Evolutionary conservation across 2,797 vertebrate genomes (phyloP).

Genomic region (Platyrinchus mystaceus): DNA sequence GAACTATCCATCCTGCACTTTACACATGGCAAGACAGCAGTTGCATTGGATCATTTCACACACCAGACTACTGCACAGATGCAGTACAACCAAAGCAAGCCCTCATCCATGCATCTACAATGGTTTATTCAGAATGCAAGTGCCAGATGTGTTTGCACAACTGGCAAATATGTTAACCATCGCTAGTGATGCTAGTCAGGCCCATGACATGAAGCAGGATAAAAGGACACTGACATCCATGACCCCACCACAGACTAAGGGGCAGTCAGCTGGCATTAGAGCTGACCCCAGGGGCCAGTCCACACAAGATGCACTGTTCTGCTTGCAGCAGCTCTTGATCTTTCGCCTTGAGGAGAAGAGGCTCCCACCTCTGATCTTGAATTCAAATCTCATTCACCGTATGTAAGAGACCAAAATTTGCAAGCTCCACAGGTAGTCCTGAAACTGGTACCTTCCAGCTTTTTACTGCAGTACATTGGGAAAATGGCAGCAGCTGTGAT

Average conservation of each 20-base stretch:
- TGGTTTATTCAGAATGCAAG: background rate
- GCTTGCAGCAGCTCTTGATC: background rate
- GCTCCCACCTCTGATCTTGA: background rate
- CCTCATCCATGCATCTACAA: background rate
- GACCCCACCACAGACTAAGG: background rate
- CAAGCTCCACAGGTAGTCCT: background rate
- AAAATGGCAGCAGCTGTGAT: background rate
- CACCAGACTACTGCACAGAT: accelerated
- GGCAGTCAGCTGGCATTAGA: background rate
- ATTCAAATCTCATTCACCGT: background rate
- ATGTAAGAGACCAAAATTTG: background rate
- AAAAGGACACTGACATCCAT: background rate
- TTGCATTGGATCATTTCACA: background rate
- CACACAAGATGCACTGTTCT: background rate
- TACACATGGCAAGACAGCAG: background rate
- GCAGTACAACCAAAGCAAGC: background rate
- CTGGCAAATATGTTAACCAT: background rate
- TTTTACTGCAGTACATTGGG: background rate
- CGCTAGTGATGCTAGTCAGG: background rate
- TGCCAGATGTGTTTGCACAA: background rate
- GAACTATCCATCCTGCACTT: background rate
- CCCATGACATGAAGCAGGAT: background rate
- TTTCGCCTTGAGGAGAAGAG: background rate
- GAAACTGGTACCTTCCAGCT: background rate
- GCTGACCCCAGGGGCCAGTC: background rate